phyloP scores from a whole-genome alignment of 2,797 vertebrate species.

The Eulemur coronatus region DNA sequence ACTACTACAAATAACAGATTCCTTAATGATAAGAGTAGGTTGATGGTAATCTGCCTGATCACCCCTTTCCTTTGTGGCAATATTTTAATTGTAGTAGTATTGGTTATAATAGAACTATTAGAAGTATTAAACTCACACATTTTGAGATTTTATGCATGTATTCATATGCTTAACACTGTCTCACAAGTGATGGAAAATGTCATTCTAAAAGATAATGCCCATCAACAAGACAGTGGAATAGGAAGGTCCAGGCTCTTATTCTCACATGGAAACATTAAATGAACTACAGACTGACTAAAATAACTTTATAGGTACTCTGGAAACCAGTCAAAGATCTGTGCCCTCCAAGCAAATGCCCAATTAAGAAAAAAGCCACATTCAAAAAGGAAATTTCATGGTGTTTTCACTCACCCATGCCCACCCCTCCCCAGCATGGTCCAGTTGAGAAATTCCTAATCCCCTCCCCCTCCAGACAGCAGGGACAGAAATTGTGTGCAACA shows the following conservation, averaged over 20 bases:
- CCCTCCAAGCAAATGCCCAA: not conserved
- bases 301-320: not conserved
- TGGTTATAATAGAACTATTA: not conserved
- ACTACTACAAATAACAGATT: not conserved
- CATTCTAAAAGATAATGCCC: not conserved
- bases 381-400: not conserved
- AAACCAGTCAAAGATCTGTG: not conserved
- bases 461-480: not conserved
- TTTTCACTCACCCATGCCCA: not conserved
- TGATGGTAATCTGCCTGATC: not conserved
- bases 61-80: not conserved
- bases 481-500: not conserved
- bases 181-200: not conserved
- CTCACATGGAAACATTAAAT: not conserved
- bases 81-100: not conserved
- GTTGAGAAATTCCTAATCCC: not conserved
- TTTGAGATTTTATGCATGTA: not conserved
- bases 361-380: not conserved
- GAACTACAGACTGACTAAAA: not conserved
- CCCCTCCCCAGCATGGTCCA: not conserved
- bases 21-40: not conserved
- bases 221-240: not conserved
- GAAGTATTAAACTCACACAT: not conserved
- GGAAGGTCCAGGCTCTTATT: not conserved
- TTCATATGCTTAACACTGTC: not conserved